phyloP scores from a whole-genome alignment of 2,888 invertebrate species.

The Cephus pygmeus region DNA sequence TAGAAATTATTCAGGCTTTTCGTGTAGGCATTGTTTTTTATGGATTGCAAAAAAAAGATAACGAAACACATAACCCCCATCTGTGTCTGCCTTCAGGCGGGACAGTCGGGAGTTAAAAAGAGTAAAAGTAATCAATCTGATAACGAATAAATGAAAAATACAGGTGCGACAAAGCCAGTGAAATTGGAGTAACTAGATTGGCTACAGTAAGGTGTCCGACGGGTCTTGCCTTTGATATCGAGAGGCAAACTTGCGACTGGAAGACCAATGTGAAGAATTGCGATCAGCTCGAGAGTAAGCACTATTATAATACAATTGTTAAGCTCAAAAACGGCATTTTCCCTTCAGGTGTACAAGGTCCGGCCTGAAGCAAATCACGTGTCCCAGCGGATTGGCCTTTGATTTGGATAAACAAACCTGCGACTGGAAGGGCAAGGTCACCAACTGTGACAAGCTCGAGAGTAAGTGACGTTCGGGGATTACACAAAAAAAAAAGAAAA shows the following conservation, averaged over 20 bases:
- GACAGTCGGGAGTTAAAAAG: background rate
- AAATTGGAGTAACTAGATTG: slow-evolving; percentile 87
- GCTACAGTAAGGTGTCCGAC: slow-evolving; percentile 90
- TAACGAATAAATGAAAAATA: slow-evolving; percentile 42
- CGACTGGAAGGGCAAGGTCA: slow-evolving; percentile 98
- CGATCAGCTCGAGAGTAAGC: slow-evolving; percentile 94
- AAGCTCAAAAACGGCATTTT: slow-evolving; percentile 62
- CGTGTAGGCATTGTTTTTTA: background rate
- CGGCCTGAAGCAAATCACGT: slow-evolving; percentile 96
- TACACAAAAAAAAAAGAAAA: background rate
- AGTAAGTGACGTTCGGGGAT: slow-evolving; percentile 80
- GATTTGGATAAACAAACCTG: slow-evolving; percentile 98
- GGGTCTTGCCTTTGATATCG: slow-evolving; percentile 93
- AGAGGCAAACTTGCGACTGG: slow-evolving; percentile 96
- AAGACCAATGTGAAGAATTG: slow-evolving; percentile 96
- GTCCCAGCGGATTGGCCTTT: slow-evolving; percentile 96
- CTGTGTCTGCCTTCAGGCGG: background rate
- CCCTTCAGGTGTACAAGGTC: slow-evolving; percentile 90
- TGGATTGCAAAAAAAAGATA: background rate
- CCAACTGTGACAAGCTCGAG: slow-evolving; percentile 95
- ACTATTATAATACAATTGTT: slow-evolving; percentile 54
- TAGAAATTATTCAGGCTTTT: no score
- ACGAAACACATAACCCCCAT: background rate
- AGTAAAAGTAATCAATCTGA: slow-evolving; percentile 7
- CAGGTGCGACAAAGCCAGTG: slow-evolving; percentile 93